phyloP scores from a whole-genome alignment of 1,140 invertebrate genomes.

The Hylaeus anthracinus region DNA sequence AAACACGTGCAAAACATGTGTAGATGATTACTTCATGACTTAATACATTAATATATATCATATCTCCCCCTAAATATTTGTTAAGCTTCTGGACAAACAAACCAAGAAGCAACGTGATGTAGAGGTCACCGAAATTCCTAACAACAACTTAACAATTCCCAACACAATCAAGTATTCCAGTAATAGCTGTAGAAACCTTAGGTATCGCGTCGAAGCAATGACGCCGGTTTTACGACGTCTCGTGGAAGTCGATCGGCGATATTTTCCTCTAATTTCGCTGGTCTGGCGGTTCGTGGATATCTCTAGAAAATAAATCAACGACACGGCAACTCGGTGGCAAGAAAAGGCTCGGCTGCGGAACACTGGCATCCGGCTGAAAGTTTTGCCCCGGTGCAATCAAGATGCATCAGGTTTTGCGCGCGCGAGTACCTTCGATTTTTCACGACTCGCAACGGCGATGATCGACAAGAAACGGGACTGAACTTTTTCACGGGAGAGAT shows the following conservation, averaged over 20 bases:
- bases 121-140: conserved; percentile 9
- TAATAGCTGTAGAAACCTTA: conserved; percentile 1
- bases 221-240: conserved; percentile 15
- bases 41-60: no score
- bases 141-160: no score
- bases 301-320: conserved; percentile 26
- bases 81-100: no score
- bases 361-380: neutral
- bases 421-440: conserved; percentile 34
- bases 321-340: neutral
- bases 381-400: conserved; percentile 41
- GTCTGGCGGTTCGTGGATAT: neutral
- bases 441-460: neutral
- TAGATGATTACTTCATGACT: no score
- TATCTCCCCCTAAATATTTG: no score
- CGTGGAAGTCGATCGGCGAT: conserved; percentile 4
- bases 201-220: neutral
- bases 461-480: neutral
- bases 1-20: no score
- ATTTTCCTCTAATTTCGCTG: conserved; percentile 37
- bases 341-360: conserved; percentile 6
- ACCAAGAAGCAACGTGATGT: neutral
- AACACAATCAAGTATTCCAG: neutral
- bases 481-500: neutral
- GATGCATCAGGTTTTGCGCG: conserved; percentile 38